These are phyloP conservation scores for Chrysopilus asiliformis DNA, from an alignment of 2,888 invertebrate species.

Conservation along the genomic window DNA sequence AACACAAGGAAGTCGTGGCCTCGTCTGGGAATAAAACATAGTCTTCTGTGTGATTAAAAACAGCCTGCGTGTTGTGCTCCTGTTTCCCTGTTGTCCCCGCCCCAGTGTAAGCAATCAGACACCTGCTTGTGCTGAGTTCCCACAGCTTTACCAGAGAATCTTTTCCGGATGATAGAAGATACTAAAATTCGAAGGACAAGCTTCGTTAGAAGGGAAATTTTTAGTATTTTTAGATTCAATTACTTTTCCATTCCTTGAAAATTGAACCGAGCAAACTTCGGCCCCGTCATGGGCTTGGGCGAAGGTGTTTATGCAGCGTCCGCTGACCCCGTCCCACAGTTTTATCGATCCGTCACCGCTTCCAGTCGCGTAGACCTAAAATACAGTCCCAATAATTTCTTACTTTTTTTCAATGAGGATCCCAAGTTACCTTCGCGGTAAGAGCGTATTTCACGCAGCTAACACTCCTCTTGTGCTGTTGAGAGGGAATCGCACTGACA, in stretches of 20 bases:
- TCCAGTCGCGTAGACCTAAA: constrained; percentile 56
- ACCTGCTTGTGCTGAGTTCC: constrained; percentile 94
- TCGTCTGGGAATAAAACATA: constrained; percentile 97
- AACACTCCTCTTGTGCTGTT: constrained; percentile 67
- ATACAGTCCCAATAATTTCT: not conserved
- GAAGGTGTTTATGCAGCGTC: constrained; percentile 86
- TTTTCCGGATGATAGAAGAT: constrained; percentile 86
- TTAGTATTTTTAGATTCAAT: too few species aligned
- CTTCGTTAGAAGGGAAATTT: too few species aligned
- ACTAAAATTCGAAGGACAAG: too few species aligned
- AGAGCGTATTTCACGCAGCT: constrained; percentile 55
- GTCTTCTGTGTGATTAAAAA: constrained; percentile 98
- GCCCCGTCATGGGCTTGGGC: constrained; percentile 86
- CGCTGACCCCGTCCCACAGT: constrained; percentile 93
- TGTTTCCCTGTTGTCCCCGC: constrained; percentile 85
- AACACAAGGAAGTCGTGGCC: constrained; percentile 92
- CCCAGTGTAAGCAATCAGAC: constrained; percentile 95
- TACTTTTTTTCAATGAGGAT: not conserved
- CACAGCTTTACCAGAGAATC: constrained; percentile 96
- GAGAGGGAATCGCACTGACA: constrained; percentile 78
- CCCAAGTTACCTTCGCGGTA: constrained; percentile 24
- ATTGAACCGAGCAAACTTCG: constrained; percentile 86
- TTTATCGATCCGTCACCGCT: constrained; percentile 90
- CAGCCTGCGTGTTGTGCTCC: constrained; percentile 84
- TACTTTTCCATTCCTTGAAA: constrained; percentile 92